Base-by-base conservation (phyloP, 2,113 vertebrate species). In the Rhodinocichla rosea region DNA sequence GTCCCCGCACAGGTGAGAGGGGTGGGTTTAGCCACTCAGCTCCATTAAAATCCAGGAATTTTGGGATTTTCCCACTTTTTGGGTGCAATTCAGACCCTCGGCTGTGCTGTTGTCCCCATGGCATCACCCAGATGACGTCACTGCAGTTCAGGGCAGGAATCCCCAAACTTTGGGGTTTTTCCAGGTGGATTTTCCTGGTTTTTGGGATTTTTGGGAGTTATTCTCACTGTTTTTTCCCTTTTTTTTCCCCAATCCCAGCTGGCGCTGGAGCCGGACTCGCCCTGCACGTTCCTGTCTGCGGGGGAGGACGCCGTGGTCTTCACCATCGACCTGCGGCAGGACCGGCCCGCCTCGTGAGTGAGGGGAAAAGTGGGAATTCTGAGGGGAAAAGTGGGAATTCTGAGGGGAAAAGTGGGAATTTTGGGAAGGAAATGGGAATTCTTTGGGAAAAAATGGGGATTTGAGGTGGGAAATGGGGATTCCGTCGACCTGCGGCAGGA, bases 251-350 rank as follows among this genome's bases (percentile, higher is more conserved):
- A 2, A 44, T 53, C 16, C 10, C 96, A 99, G 99, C 97, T 99
- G 97, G 99, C 99, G n/a, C 98, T 99, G 68, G 99, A 99, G 90
- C 99, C 99, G 44, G 99, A 99, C 93, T 99, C 99, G 4, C 99
- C 99, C n/a, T 99, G 99, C 97, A 99, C 98, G 59, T 99, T 99
- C 95, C 98, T 99, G 44, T 99, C 99, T 3, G 99, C 99, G n/a
- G 99, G 99, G 73, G 99, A 99, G 95, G 99, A 99, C 50, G 99
- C 99, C 3, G 99, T 99, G 15, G 99, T 99, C 67, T 99, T 99
- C 95, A 98, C 99, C 85, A 99, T 99, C 20, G 99, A 99, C 94
- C 97, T 99, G 92, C 98, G 99, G 81, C 98, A 98, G 49, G 99
- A 99, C 94, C 98, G 99, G 9, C 99, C 99, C 0, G 99, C 99